Evolutionary conservation across 2,113 vertebrate genomes (phyloP).

Genomic region (Ctenodactylus gundi): DNA sequence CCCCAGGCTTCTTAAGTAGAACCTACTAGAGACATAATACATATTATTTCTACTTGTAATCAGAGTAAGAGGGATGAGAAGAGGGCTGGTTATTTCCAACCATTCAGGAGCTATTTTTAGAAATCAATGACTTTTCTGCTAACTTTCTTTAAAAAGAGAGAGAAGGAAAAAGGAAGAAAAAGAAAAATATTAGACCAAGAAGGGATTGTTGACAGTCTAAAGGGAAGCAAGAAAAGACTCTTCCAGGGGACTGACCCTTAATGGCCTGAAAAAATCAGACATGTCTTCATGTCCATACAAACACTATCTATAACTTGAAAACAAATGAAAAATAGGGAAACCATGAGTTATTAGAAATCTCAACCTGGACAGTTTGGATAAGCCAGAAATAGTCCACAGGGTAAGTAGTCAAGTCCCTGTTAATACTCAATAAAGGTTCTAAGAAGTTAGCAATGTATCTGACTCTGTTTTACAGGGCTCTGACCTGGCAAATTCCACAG

Average conservation of each 20-base stretch:
- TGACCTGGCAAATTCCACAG: slow-evolving; percentile 47
- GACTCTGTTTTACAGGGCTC: slow-evolving; percentile 2
- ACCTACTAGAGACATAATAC: slow-evolving; percentile 14
- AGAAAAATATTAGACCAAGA: slow-evolving; percentile 13
- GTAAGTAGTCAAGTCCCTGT: slow-evolving; percentile 46
- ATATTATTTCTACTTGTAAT: slow-evolving; percentile 19
- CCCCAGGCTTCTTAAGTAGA: not conserved
- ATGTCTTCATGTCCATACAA: not conserved
- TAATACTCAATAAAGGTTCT: slow-evolving; percentile 27
- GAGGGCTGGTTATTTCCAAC: slow-evolving; percentile 68
- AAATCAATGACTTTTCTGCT: slow-evolving; percentile 71
- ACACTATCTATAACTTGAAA: not conserved
- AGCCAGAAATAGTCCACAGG: slow-evolving; percentile 42
- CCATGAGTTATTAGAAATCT: slow-evolving; percentile 12
- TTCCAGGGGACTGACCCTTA: not conserved
- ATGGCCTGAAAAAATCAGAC: slow-evolving; percentile 6
- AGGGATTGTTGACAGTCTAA: not conserved
- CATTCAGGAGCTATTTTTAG: slow-evolving; percentile 67
- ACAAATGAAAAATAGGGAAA: slow-evolving; percentile 49
- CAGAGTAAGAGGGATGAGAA: slow-evolving; percentile 62
- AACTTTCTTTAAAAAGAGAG: slow-evolving; percentile 45
- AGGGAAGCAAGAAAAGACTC: slow-evolving; percentile 30
- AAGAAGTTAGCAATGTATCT: slow-evolving; percentile 29
- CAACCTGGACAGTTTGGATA: not conserved
- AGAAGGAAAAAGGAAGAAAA: not conserved